These are phyloP conservation scores for crab-eating macaque (Macaca fascicularis) DNA, from an alignment of 2,113 vertebrate species.

Conservation along the genomic window DNA sequence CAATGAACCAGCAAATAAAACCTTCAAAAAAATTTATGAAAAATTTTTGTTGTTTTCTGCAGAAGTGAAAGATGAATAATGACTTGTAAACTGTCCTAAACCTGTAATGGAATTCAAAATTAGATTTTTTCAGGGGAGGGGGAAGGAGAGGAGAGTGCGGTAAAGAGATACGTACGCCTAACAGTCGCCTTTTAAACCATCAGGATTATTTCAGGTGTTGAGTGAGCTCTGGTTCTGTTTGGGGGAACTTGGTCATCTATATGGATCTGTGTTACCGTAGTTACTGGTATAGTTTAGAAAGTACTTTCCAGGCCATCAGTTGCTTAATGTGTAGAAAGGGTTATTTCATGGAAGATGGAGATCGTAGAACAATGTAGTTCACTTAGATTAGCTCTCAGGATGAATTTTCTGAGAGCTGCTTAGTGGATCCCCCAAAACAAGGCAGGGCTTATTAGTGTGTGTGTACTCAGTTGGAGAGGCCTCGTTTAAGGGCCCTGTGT, in stretches of 20 bases:
- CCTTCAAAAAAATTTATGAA: neutral
- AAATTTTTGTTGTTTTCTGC: neutral
- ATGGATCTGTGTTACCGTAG: neutral
- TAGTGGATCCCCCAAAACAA: neutral
- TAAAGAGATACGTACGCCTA: neutral
- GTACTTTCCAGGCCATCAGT: neutral
- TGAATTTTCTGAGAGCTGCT: neutral
- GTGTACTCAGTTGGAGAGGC: no score
- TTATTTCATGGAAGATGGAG: neutral
- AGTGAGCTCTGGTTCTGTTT: neutral
- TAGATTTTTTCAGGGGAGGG: neutral
- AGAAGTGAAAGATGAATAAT: neutral
- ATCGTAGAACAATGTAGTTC: neutral
- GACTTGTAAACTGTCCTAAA: neutral
- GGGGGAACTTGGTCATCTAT: neutral
- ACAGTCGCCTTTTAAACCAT: neutral
- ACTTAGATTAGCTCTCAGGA: neutral
- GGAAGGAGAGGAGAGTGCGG: neutral
- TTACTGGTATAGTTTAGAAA: neutral
- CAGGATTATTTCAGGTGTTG: neutral
- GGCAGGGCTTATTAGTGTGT: no score
- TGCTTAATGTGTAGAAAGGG: neutral
- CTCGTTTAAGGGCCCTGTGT: accelerated
- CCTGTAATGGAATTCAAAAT: neutral
- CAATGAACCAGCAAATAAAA: neutral